Percentiles rank a stretch among this genome's conserved stretches.
phyloP scores from a whole-genome alignment of 1,140 invertebrate species.

The Oryctes rhinoceros region DNA sequence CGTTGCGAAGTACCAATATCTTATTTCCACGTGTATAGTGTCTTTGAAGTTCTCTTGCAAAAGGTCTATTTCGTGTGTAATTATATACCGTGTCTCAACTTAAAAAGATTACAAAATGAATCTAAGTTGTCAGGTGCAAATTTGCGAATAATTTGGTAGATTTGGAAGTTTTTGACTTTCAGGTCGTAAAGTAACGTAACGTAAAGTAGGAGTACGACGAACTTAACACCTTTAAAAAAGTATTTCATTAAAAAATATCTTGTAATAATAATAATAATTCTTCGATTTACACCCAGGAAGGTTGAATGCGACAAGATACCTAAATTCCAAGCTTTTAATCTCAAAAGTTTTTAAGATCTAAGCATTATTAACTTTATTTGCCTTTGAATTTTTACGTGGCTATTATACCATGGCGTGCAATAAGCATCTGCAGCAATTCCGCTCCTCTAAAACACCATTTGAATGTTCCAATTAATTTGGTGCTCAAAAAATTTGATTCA shows the following conservation, averaged over 20 bases:
- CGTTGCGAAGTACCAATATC: no score
- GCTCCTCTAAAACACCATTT: constrained; percentile 46
- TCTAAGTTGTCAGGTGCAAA: neutral
- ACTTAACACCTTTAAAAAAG: constrained; percentile 53
- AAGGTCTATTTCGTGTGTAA: neutral
- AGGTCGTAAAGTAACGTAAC: constrained; percentile 43
- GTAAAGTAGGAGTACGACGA: constrained; percentile 55
- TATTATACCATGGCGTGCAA: constrained; percentile 49
- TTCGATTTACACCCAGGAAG: constrained; percentile 50
- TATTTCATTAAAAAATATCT: constrained; percentile 12
- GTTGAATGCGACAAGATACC: constrained; percentile 52
- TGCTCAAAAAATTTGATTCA: no score
- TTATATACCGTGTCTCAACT: neutral
- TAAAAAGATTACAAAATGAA: neutral
- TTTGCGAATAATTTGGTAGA: constrained; percentile 10
- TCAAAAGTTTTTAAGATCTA: constrained; percentile 52
- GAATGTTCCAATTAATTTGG: neutral
- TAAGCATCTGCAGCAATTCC: constrained; percentile 50
- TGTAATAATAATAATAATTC: neutral
- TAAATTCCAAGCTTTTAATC: constrained; percentile 50
- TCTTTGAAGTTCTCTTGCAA: neutral
- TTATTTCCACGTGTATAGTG: neutral
- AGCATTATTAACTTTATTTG: constrained; percentile 50
- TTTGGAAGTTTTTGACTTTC: constrained; percentile 47
- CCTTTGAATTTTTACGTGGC: constrained; percentile 45